Evolutionary conservation across 2,888 invertebrate species (phyloP), one percentile per base, ranked within the genome.

Genomic region (Drosophila cracens): DNA sequence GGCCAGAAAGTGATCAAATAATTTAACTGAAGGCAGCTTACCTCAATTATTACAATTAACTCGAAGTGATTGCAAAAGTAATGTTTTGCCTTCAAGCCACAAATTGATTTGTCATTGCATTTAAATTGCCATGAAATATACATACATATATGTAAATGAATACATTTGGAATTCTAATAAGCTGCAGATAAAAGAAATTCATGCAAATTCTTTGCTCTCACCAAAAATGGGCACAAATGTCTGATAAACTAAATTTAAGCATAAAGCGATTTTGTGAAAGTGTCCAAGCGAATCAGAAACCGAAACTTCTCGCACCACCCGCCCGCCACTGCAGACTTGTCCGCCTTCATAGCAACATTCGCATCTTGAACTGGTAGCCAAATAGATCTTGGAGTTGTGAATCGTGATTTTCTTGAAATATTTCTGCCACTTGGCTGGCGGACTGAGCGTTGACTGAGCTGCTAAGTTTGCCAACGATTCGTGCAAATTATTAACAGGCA

Each of bases 321-420:
- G 5, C 27, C 27, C 1, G 49, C 49, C 27, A 18, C 18, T 10
- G 10, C 48, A 16, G 16, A 4, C 27, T 18, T 18, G 4, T 18
- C 36, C 64, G 63, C 68, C 75, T 68, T 60, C 79, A 52, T 70
- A 64, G 54, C 46, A 49, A 48, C 25, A 18, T 8, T 54, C 43
- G 25, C 59, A 27, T 4, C 36, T 43, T 21, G 58, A 25, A 33
- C 25, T 31, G 53, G 66, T 64, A 70, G 75, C 63, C 54, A n/a
- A 61, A 67, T 52, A 63, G 60, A 74, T 58, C 56, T 65, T 74
- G 52, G 58, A 87, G 84, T 76, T 79, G 84, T 69, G 76, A 83
- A 74, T 89, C 84, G 84, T 89, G 84, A 83, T 87, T 86, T 81
- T 89, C 81, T 71, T 74, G 81, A 86, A 89, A 81, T 74, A 83